These are phyloP conservation scores for Himalopsyche tibetana DNA, from an alignment of 2,888 invertebrate genomes.

Conservation along the genomic window DNA sequence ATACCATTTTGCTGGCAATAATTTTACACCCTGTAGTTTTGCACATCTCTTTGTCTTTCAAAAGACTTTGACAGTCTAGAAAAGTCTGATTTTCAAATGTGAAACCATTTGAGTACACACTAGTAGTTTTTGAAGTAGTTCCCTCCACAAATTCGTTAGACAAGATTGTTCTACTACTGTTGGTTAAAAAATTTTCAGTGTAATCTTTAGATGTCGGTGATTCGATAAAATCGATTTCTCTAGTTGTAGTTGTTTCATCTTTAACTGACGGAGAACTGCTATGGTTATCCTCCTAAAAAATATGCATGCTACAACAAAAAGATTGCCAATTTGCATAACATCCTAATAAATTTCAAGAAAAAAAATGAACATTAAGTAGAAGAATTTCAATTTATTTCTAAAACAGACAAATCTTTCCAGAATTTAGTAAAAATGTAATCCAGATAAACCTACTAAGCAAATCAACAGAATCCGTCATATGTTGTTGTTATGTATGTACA, in stretches of 20 bases:
- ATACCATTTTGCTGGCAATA: constrained; percentile 53
- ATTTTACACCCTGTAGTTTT: constrained; percentile 50
- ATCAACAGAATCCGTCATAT: too few species aligned
- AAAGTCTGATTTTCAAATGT: constrained; percentile 8
- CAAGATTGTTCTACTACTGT: not conserved
- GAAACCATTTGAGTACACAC: not conserved
- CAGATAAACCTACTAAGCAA: too few species aligned
- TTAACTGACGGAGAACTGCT: not conserved
- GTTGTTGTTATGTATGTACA: too few species aligned
- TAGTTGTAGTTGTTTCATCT: not conserved
- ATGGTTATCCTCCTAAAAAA: constrained; percentile 3
- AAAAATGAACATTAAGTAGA: too few species aligned
- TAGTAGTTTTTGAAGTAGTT: constrained; percentile 18
- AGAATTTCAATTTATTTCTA: too few species aligned
- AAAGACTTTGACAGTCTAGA: not conserved
- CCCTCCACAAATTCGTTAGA: not conserved
- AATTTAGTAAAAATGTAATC: too few species aligned
- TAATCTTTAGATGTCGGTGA: not conserved
- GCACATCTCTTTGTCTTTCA: not conserved
- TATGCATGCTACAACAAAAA: too few species aligned
- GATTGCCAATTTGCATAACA: too few species aligned
- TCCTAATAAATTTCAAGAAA: too few species aligned
- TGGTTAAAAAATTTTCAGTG: not conserved
- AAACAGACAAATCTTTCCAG: too few species aligned
- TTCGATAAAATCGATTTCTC: not conserved